phyloP scores from a whole-genome alignment of 2,797 vertebrate species.

The Ispidina lecontei region DNA sequence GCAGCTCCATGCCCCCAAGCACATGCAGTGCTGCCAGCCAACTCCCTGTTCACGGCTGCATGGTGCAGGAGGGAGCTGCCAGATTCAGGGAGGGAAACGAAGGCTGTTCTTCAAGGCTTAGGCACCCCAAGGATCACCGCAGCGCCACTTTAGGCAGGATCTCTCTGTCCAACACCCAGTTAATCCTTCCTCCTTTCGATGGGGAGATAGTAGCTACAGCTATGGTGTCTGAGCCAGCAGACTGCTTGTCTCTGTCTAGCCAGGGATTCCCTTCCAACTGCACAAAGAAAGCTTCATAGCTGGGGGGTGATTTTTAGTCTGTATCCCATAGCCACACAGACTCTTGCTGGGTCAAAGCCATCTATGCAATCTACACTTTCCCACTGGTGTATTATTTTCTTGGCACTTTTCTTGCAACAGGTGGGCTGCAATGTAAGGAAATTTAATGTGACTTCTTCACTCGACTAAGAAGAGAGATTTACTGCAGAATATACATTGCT shows the following conservation, averaged over 20 bases:
- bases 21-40: background rate
- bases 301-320: background rate
- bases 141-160: accelerated
- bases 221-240: background rate
- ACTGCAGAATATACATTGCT: slow-evolving; percentile 56
- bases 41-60: background rate
- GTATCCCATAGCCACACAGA: background rate
- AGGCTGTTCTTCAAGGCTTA: background rate
- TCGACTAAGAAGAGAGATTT: slow-evolving; percentile 60
- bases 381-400: slow-evolving; percentile 49
- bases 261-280: background rate
- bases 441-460: slow-evolving; percentile 23
- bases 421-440: slow-evolving; percentile 60
- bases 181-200: background rate
- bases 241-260: background rate
- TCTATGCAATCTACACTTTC: slow-evolving; percentile 42
- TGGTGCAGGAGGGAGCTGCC: background rate
- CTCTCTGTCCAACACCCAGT: background rate
- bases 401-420: slow-evolving; percentile 69
- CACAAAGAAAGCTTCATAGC: background rate
- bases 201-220: background rate
- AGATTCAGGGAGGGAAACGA: background rate
- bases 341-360: slow-evolving; percentile 21
- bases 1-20: background rate
- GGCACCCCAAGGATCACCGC: background rate